Conservation (phyloP, 2,797 vertebrate species). For the Podarcis siculus region DNA sequence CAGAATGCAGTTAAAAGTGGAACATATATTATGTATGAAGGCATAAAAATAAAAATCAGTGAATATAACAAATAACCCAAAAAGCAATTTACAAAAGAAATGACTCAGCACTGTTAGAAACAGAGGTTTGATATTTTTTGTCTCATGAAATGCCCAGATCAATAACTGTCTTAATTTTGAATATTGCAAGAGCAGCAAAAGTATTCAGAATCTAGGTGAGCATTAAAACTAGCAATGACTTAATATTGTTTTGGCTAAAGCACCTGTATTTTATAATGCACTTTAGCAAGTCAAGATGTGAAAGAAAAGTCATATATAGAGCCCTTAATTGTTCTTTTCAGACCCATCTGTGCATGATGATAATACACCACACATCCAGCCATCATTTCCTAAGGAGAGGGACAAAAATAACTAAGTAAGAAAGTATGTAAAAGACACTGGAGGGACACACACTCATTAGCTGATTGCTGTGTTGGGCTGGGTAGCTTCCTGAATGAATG, state of each 20-base stretch:
- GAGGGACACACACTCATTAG: background rate
- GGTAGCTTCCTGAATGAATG: background rate
- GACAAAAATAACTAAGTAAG: background rate
- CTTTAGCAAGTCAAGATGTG: conserved; percentile 30
- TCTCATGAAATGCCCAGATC: conserved; percentile 65
- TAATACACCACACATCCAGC: rapidly evolving
- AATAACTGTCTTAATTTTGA: conserved; percentile 68
- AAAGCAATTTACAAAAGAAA: conserved; percentile 62
- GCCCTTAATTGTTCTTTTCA: conserved; percentile 18
- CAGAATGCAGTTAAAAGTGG: conserved; percentile 64
- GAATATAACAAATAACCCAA: conserved; percentile 65
- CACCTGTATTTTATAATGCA: conserved; percentile 35
- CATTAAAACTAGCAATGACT: conserved; percentile 59
- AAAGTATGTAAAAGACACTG: background rate
- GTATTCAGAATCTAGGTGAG: conserved; percentile 53
- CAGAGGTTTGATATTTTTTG: conserved; percentile 34
- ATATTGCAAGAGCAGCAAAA: conserved; percentile 63
- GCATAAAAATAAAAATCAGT: conserved; percentile 63
- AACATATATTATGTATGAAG: conserved; percentile 59
- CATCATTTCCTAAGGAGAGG: background rate
- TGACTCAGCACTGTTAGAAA: conserved; percentile 55
- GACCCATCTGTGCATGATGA: rapidly evolving
- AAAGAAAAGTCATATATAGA: conserved; percentile 17
- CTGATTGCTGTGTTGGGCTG: background rate
- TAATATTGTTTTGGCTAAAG: conserved; percentile 54